phyloP scores from a whole-genome alignment of 2,888 invertebrate genomes.

The Tenthredo mesomela region DNA sequence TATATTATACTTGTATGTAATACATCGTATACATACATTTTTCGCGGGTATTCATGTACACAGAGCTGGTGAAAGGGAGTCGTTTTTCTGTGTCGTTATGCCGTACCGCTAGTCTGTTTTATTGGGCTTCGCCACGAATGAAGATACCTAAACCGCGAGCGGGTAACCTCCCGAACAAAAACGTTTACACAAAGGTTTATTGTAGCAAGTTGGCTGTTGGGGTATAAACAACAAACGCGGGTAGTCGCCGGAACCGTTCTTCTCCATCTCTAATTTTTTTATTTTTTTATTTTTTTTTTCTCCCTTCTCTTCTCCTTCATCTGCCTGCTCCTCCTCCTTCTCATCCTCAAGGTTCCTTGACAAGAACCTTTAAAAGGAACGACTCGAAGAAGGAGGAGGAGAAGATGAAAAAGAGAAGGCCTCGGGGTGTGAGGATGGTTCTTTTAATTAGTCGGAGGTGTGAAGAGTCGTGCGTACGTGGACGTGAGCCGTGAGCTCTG shows the following conservation, averaged over 20 bases:
- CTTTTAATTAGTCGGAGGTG: conserved; percentile 74
- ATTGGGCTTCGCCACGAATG: conserved; percentile 16
- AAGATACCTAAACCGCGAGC: conserved; percentile 25
- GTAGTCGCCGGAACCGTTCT: background rate
- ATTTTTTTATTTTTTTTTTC: background rate
- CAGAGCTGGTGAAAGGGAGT: background rate
- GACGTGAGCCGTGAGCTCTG: background rate
- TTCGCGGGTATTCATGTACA: background rate
- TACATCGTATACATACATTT: background rate
- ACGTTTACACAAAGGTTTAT: conserved; percentile 46
- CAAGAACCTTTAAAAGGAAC: conserved; percentile 46
- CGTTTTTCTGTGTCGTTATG: background rate
- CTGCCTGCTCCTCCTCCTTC: conserved; percentile 17
- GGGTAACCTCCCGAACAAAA: conserved; percentile 31
- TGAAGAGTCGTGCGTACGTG: conserved; percentile 70
- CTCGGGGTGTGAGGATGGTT: conserved; percentile 62
- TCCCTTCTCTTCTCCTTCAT: background rate
- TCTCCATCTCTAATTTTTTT: conserved; percentile 16
- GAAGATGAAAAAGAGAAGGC: conserved; percentile 57
- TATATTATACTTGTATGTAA: background rate
- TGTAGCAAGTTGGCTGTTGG: conserved; percentile 35
- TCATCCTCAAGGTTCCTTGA: conserved; percentile 33
- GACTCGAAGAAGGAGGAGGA: conserved; percentile 40
- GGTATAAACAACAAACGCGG: conserved; percentile 38
- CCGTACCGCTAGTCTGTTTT: conserved; percentile 5